phyloP scores from a whole-genome alignment of 2,888 invertebrate species.

The Tenthredo notha region DNA sequence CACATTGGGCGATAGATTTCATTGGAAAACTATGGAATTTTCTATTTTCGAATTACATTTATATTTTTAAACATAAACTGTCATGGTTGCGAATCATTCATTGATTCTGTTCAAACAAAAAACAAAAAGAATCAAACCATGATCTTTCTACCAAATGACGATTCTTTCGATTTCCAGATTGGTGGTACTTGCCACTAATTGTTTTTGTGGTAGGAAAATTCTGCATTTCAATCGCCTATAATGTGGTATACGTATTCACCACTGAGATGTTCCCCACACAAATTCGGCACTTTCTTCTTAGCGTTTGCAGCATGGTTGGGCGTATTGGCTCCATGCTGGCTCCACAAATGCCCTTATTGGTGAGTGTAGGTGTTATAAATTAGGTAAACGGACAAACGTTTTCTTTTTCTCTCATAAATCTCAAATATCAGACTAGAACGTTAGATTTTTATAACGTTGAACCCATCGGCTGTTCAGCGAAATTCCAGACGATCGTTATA shows the following conservation, averaged over 20 bases:
- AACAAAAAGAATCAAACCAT: neutral
- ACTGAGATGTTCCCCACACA: constrained; percentile 87
- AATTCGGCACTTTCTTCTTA: constrained; percentile 84
- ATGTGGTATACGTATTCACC: constrained; percentile 85
- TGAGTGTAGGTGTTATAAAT: constrained; percentile 70
- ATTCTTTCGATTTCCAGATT: constrained; percentile 78
- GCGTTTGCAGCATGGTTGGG: constrained; percentile 86
- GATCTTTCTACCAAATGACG: neutral
- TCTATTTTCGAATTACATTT: neutral
- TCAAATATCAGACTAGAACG: neutral
- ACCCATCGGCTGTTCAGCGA: neutral
- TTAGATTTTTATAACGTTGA: constrained; percentile 56
- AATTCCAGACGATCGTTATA: neutral
- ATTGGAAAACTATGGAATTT: neutral
- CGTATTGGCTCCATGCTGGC: constrained; percentile 85
- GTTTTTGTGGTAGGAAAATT: constrained; percentile 84
- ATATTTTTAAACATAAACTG: neutral
- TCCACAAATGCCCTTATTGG: constrained; percentile 86
- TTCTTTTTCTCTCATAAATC: neutral
- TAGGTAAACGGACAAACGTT: too few relatives aligned
- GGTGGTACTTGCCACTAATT: constrained; percentile 79
- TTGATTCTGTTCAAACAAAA: neutral
- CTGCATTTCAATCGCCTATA: constrained; percentile 84
- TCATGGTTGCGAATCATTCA: neutral
- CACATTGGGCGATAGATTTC: neutral